phyloP scores from a whole-genome alignment of 2,113 vertebrate genomes.

The Sclerurus mexicanus region DNA sequence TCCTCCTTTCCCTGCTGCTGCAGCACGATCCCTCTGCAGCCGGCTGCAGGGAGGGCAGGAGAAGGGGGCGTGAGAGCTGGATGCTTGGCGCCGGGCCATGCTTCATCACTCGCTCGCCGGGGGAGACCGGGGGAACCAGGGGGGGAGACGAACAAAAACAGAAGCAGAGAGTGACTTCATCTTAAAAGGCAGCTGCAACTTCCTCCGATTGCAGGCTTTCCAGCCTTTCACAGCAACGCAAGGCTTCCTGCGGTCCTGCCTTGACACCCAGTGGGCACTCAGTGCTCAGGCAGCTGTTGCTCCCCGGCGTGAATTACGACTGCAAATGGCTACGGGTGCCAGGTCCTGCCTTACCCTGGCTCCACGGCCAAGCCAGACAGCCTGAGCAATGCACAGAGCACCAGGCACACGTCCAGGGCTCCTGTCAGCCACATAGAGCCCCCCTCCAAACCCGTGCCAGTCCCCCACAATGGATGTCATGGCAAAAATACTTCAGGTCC shows the following conservation, averaged over 20 bases:
- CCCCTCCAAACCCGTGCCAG: rapidly evolving
- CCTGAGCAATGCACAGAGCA: background rate
- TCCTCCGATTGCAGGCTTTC: background rate
- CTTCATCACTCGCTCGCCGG: background rate
- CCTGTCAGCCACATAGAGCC: rapidly evolving
- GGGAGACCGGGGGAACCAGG: background rate
- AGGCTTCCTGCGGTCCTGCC: background rate
- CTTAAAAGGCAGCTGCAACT: slow-evolving; percentile 44
- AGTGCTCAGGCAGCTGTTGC: background rate
- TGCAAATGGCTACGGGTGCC: background rate
- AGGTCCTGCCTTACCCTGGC: rapidly evolving
- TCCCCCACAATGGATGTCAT: rapidly evolving
- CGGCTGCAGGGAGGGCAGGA: background rate
- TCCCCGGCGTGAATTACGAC: background rate
- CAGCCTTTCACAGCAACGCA: background rate
- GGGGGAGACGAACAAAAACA: background rate
- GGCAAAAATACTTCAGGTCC: rapidly evolving
- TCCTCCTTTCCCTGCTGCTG: background rate
- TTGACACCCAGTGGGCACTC: slow-evolving; percentile 57
- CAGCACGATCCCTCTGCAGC: background rate
- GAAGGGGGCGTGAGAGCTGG: slow-evolving; percentile 18
- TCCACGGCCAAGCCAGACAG: background rate
- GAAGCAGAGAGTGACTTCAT: slow-evolving; percentile 51
- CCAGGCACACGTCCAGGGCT: background rate
- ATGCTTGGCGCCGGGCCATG: background rate